These are phyloP conservation scores for Hipparchia semele DNA, from an alignment of 2,888 invertebrate genomes.

Conservation along the genomic window DNA sequence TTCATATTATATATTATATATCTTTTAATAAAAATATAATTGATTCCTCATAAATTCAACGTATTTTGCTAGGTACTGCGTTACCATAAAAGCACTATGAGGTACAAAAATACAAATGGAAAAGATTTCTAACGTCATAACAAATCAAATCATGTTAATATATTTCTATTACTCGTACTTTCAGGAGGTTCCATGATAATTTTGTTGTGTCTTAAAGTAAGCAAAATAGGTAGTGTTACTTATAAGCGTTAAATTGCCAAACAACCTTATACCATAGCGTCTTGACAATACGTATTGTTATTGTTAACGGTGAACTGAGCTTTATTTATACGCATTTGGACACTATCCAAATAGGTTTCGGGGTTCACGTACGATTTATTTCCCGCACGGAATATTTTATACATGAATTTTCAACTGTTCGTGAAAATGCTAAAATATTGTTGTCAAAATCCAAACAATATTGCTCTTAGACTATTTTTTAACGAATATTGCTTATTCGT, in stretches of 20 bases:
- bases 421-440: slow-evolving; percentile 13
- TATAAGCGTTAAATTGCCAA: slow-evolving; percentile 29
- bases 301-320: slow-evolving; percentile 41
- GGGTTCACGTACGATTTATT: slow-evolving; percentile 59
- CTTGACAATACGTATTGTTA: slow-evolving; percentile 32
- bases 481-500: neutral
- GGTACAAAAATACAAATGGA: too few species aligned
- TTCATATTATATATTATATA: too few species aligned
- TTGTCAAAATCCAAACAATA: neutral
- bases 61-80: too few species aligned
- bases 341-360: slow-evolving; percentile 67
- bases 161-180: slow-evolving; percentile 19
- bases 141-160: slow-evolving; percentile 26
- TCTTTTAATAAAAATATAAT: too few species aligned
- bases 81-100: too few species aligned
- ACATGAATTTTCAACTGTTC: slow-evolving; percentile 53
- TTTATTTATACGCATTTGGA: slow-evolving; percentile 71
- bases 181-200: slow-evolving; percentile 21
- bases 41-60: too few species aligned
- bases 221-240: slow-evolving; percentile 34
- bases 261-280: slow-evolving; percentile 25
- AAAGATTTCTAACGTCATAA: neutral
- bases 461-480: neutral
- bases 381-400: slow-evolving; percentile 60
- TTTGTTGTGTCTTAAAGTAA: slow-evolving; percentile 31